These are phyloP conservation scores for Pangasianodon hypophthalmus DNA, from an alignment of 2,113 vertebrate species.

Conservation along the genomic window DNA sequence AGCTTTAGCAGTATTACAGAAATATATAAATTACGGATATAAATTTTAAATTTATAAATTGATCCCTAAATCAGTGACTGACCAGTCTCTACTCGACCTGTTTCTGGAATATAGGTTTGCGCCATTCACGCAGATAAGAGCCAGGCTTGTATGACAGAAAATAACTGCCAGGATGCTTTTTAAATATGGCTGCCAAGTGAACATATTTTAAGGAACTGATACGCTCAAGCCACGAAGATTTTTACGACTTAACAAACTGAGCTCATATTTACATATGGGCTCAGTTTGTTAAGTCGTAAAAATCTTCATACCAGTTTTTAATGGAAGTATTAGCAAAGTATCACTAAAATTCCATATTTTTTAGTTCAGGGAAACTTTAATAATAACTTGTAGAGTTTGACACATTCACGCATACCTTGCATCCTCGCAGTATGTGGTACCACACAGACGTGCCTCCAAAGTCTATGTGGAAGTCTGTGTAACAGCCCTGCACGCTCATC, in stretches of 20 bases:
- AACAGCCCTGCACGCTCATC: conserved; percentile 98
- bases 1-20: too few relatives aligned
- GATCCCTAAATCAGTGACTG: neutral
- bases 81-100: neutral
- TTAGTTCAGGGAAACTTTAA: neutral
- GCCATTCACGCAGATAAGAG: neutral
- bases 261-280: too few relatives aligned
- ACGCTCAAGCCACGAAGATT: neutral
- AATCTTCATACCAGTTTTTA: neutral
- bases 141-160: neutral
- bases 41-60: too few relatives aligned
- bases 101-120: neutral
- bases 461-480: conserved; percentile 98
- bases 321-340: neutral
- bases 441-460: conserved; percentile 99
- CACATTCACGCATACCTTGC: conserved; percentile 81
- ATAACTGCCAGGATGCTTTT: neutral
- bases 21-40: too few relatives aligned
- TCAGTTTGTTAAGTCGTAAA: too few relatives aligned
- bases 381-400: neutral
- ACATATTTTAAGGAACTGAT: neutral
- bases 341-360: neutral
- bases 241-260: neutral
- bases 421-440: conserved; percentile 96
- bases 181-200: neutral